Evolutionary conservation across 2,113 vertebrate genomes (phyloP), one percentile per base, ranked within the genome.

Genomic region (Turnix velox): DNA sequence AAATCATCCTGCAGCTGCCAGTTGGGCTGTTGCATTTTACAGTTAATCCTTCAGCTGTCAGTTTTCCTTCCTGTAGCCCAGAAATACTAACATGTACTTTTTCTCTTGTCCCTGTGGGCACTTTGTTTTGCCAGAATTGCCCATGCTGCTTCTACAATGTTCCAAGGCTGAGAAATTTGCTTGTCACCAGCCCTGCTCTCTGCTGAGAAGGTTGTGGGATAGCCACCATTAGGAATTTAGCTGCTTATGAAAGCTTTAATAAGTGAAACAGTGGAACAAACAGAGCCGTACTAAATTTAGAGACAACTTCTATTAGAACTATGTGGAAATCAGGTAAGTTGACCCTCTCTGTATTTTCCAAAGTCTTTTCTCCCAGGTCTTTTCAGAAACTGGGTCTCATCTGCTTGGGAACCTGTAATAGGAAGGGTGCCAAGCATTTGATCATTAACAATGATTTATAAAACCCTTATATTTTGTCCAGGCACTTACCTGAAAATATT

Each of bases 381-480:
- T 92, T 69, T 19, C 10, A 4, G 78, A 25, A 40, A 12, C 25
- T 87, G 12, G 35, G 81, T 0, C 2, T 68, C 63, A 58, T 48
- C 59, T 87, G 5, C 8, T 35, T 73, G 48, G 28, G 18, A 81
- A 69, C 7, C 27, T 80, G 19, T 65, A 86, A 72, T 6, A 46
- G 42, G 45, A 88, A 67, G 10, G n/a, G 17, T 65, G 5, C 2
- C 11, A 78, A 79, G 9, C 7, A 76, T 69, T 65, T 80, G 59
- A 55, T 37, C 37, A 49, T 73, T 80, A 76, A 54, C 51, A 80
- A 20, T 68, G 37, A 54, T 12, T 86, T 90, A 79, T 84, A 59
- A 88, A 93, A 69, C 9, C 14, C 14, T 49, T 20, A 24, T 51
- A 66, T 76, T 84, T 94, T 75, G n/a, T n/a, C 14, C 17, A 75